A percentile compares a stretch with the other conserved stretches of the same genome.
These are phyloP conservation scores for Gymnobelideus leadbeateri DNA, from an alignment of 2,113 vertebrate species.

Conservation along the genomic window DNA sequence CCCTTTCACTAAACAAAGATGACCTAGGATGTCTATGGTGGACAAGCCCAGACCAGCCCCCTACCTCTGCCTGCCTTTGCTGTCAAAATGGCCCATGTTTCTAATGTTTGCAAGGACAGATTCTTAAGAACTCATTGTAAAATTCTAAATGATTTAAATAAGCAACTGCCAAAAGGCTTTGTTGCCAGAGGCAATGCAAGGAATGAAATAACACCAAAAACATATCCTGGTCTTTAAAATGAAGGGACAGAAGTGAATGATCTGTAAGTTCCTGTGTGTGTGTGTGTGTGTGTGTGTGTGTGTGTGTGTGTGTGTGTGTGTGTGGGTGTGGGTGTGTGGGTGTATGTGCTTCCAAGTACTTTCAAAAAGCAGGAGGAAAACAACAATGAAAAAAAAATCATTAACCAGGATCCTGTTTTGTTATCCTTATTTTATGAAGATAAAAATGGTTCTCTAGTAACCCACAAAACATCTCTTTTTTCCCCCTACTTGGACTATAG, in stretches of 20 bases:
- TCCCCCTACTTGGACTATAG: neutral
- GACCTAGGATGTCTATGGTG: neutral
- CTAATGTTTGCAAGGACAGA: neutral
- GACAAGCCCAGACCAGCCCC: neutral
- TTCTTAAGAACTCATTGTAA: neutral
- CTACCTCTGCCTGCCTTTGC: neutral
- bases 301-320: too few relatives aligned
- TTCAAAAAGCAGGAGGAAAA: neutral
- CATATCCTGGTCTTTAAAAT: neutral
- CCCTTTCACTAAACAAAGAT: neutral
- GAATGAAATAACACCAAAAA: neutral
- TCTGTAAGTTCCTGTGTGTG: neutral
- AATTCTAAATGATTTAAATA: neutral
- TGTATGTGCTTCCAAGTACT: neutral
- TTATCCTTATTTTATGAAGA: neutral
- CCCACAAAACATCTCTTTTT: neutral
- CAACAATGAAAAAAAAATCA: too few relatives aligned
- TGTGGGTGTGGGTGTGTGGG: too few relatives aligned
- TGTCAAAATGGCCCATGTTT: neutral
- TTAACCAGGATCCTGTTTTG: neutral
- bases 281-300: too few relatives aligned
- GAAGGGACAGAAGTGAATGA: neutral
- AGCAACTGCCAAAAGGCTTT: neutral
- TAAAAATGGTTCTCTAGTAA: neutral
- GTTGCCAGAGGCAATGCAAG: neutral